A percentile compares a stretch with the other conserved stretches of the same genome.
Evolutionary conservation across 2,888 invertebrate species (phyloP).

Genomic region (Mythimna loreyi): DNA sequence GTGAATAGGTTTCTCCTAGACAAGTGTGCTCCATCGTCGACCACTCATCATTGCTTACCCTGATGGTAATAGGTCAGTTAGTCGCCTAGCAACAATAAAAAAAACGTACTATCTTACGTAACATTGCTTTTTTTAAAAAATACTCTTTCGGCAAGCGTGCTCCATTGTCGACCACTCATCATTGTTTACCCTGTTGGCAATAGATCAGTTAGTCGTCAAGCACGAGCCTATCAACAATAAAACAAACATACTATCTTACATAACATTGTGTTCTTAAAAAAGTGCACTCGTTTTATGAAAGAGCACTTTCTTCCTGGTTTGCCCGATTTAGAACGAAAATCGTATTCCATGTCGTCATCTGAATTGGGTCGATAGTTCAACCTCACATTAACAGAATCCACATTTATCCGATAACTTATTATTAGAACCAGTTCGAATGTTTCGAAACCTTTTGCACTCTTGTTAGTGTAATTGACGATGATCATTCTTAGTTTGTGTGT

Average conservation of each 20-base stretch:
- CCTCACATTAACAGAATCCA: constrained; percentile 1
- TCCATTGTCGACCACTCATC: no score
- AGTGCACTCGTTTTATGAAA: background rate
- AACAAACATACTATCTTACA: background rate
- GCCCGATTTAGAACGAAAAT: constrained; percentile 30
- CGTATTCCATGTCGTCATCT: constrained; percentile 8
- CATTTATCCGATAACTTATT: constrained; percentile 25
- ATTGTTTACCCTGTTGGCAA: no score
- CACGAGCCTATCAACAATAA: no score
- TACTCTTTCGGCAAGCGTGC: no score
- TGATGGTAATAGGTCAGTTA: no score
- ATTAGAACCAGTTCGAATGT: constrained; percentile 8
- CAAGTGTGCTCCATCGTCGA: no score
- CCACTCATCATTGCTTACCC: no score
- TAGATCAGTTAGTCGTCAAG: no score
- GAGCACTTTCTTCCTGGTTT: constrained; percentile 19
- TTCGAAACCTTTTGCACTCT: constrained; percentile 14
- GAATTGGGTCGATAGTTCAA: constrained; percentile 36
- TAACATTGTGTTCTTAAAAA: constrained; percentile 4
- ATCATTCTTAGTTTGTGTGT: background rate
- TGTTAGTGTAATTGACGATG: background rate
- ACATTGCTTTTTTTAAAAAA: constrained; percentile 1
- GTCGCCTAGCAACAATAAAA: no score
- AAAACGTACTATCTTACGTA: background rate
- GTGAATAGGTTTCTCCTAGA: no score